These are phyloP conservation scores for Gymnoscopelus microlampas DNA, from an alignment of 2,797 vertebrate species.

Conservation along the genomic window DNA sequence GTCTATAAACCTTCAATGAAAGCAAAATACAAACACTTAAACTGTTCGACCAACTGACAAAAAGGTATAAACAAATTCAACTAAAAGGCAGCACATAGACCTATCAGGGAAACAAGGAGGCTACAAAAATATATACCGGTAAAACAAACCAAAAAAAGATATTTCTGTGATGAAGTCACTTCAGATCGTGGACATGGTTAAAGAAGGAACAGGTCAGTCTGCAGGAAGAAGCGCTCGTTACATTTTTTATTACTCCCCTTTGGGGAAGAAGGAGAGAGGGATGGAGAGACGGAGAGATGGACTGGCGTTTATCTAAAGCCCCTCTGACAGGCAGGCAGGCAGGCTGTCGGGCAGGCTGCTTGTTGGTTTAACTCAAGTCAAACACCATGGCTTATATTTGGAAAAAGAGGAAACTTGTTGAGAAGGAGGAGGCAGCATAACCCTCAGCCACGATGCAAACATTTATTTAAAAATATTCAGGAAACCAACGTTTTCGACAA, in stretches of 20 bases:
- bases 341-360: constrained; percentile 23
- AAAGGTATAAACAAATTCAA: too few species aligned
- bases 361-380: constrained; percentile 38
- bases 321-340: constrained; percentile 38
- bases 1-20: too few species aligned
- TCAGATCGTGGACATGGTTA: constrained; percentile 28
- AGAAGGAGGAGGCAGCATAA: too few species aligned
- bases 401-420: background rate
- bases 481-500: too few species aligned
- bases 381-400: constrained; percentile 14
- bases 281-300: constrained; percentile 28
- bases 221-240: constrained; percentile 42
- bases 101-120: background rate
- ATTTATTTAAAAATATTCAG: too few species aligned
- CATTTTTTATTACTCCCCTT: constrained; percentile 74
- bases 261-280: constrained; percentile 39
- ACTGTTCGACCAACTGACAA: too few species aligned
- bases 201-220: constrained; percentile 21
- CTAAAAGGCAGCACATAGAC: too few species aligned
- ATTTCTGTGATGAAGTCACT: constrained; percentile 55
- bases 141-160: constrained; percentile 45
- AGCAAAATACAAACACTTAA: too few species aligned
- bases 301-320: constrained; percentile 58
- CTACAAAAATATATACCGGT: too few species aligned
- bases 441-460: too few species aligned